Evolutionary conservation across 2,888 invertebrate species (phyloP).

Genomic region (Operophtera brumata): DNA sequence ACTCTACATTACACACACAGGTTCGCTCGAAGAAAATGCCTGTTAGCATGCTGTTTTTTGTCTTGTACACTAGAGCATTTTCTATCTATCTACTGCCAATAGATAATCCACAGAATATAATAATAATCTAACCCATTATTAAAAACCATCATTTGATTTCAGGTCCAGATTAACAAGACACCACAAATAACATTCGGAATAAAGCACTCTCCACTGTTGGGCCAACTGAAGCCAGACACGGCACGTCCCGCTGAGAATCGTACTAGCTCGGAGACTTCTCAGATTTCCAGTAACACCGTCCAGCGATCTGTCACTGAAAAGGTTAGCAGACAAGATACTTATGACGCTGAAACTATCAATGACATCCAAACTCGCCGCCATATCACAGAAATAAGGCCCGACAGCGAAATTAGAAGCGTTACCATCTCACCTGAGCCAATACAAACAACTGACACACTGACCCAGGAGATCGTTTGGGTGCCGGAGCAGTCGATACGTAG

Average conservation of each 20-base stretch:
- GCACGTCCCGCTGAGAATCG: conserved; percentile 36
- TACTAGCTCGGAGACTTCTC: conserved; percentile 1
- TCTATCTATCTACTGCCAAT: no score
- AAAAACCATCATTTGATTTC: conserved; percentile 31
- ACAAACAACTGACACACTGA: conserved; percentile 55
- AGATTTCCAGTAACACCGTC: conserved; percentile 6
- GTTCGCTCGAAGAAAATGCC: no score
- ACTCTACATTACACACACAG: no score
- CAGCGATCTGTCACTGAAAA: conserved; percentile 29
- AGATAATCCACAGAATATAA: no score
- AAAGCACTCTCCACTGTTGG: conserved; percentile 89
- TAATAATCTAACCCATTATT: no score
- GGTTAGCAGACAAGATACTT: conserved; percentile 34
- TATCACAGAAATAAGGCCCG: conserved; percentile 62
- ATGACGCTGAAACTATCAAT: conserved; percentile 36
- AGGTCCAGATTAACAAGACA: conserved; percentile 65
- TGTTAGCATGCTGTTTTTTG: no score
- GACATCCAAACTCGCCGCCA: conserved; percentile 46
- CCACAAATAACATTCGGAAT: conserved; percentile 88
- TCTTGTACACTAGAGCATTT: no score
- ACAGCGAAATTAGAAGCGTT: conserved; percentile 59
- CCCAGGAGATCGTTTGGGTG: conserved; percentile 71
- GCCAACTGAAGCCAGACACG: conserved; percentile 66
- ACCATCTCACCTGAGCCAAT: conserved; percentile 68
- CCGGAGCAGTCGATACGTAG: conserved; percentile 62